Evolutionary conservation across 2,797 vertebrate genomes (phyloP), one percentile per base, ranked within the genome.

Genomic region (Bradypodion ventrale): DNA sequence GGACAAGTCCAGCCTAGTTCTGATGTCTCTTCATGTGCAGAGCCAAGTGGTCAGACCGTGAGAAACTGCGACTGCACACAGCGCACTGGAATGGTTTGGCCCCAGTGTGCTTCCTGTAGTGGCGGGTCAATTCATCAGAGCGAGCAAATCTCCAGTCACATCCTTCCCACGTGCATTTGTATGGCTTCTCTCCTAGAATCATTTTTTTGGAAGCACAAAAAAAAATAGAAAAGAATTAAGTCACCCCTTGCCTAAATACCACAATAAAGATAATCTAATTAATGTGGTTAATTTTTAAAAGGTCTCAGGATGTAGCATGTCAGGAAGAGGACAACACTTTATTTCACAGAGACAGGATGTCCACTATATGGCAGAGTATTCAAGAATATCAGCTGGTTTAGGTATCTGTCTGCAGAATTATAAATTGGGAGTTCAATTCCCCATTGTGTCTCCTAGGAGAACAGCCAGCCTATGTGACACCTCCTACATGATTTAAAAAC

Each of bases 1-100:
- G 0, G 2, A 80, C 37, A 40, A 4, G 65, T 85, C 87, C 78
- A 37, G 87, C 93, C 94, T 95, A 99, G 95, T 96, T 98, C 97
- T 98, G 98, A 93, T 99, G 98, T 91, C 98, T 96, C 96, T 99
- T 99, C 98, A 99, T 99, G 96, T 99, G 98, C 80, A 99, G 96
- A 62, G 98, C 98, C 95, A 99, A 96, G 96, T 99, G 98, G 83
- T 99, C 98, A 0, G 98, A 99, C 91, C 98, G 97, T 37, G 98
- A 99, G 96, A 99, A 99, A 89, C 98, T 98, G 89, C 98, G 98
- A 93, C 95, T 98, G 91, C 98, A 99, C 89, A 98, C 97, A 0
- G 93, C 93, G 1, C 98, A 99, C 96, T 98, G 98, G 95, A 99
- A 99, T 42, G 98, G 98, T 95, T 99, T 99, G 35, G 97, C 97